Percentiles rank a stretch among this genome's conserved stretches.
Evolutionary conservation across 2,113 vertebrate genomes (phyloP).

Genomic region (Oreochromis aureus): DNA sequence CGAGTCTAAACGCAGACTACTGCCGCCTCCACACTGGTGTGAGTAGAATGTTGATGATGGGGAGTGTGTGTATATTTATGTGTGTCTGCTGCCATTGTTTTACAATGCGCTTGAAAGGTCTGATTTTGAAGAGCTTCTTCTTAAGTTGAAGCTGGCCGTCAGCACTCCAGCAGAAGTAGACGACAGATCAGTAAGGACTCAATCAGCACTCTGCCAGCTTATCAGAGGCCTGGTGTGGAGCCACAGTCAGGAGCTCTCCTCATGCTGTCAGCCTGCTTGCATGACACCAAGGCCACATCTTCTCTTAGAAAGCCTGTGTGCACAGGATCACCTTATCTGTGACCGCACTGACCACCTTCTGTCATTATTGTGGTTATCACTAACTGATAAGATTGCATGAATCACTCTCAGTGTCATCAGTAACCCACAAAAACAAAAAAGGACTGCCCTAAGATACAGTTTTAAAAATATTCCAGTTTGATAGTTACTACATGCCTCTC

Average conservation of each 20-base stretch:
- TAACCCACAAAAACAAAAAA: background rate
- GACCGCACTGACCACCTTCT: background rate
- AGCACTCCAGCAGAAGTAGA: conserved; percentile 13
- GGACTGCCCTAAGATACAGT: background rate
- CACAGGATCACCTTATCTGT: background rate
- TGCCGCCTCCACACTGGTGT: conserved; percentile 43
- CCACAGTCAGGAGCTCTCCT: conserved; percentile 10
- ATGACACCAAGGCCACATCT: conserved; percentile 13
- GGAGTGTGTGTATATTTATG: background rate
- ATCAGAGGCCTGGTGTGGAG: conserved; percentile 27
- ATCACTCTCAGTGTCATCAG: background rate
- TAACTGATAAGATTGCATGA: background rate
- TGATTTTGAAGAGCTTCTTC: conserved; percentile 8
- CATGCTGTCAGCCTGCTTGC: conserved; percentile 5
- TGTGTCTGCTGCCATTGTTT: background rate
- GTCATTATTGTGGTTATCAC: background rate
- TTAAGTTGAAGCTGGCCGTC: conserved; percentile 24
- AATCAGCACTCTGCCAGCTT: conserved; percentile 32
- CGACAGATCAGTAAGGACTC: conserved; percentile 16
- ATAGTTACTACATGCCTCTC: background rate
- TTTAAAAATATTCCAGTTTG: background rate
- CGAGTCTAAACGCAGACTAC: conserved; percentile 28
- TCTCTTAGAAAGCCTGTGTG: background rate
- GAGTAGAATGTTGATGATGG: background rate
- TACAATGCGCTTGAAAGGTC: background rate